Evolutionary conservation across 1,140 invertebrate species (phyloP).

Genomic region (Mizuhopecten yessoensis): DNA sequence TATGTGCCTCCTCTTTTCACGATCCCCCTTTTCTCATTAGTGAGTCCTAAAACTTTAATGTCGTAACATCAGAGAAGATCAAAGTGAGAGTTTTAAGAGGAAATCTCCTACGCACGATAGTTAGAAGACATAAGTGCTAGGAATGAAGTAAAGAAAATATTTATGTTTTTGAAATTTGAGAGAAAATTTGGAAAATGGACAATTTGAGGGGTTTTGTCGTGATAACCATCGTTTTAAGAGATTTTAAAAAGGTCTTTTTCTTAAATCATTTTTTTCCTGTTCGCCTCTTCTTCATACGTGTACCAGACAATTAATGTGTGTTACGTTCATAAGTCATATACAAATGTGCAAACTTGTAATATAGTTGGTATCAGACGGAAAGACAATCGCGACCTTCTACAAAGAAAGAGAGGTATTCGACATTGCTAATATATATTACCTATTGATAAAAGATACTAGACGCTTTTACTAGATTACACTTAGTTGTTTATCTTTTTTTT

Average conservation of each 20-base stretch:
- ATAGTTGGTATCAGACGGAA: too few relatives aligned
- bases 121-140: background rate
- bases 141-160: constrained; percentile 6
- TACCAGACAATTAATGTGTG: too few relatives aligned
- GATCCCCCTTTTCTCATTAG: constrained; percentile 30
- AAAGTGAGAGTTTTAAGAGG: background rate
- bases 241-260: background rate
- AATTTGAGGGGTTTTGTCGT: background rate
- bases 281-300: too few relatives aligned
- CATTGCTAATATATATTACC: too few relatives aligned
- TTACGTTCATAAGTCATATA: too few relatives aligned
- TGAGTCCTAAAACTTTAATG: constrained; percentile 19
- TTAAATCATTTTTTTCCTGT: background rate
- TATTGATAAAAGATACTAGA: too few relatives aligned
- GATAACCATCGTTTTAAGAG: background rate
- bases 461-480: too few relatives aligned
- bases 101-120: background rate
- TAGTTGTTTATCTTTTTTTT: too few relatives aligned
- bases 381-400: too few relatives aligned
- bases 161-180: constrained; percentile 29
- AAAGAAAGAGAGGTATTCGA: too few relatives aligned
- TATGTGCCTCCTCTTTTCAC: background rate
- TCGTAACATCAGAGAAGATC: background rate
- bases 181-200: background rate
- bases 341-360: too few relatives aligned